A percentile compares a stretch with the other conserved stretches of the same genome.
These are phyloP conservation scores for Eretmocerus hayati DNA, from an alignment of 2,888 invertebrate species.

Conservation along the genomic window DNA sequence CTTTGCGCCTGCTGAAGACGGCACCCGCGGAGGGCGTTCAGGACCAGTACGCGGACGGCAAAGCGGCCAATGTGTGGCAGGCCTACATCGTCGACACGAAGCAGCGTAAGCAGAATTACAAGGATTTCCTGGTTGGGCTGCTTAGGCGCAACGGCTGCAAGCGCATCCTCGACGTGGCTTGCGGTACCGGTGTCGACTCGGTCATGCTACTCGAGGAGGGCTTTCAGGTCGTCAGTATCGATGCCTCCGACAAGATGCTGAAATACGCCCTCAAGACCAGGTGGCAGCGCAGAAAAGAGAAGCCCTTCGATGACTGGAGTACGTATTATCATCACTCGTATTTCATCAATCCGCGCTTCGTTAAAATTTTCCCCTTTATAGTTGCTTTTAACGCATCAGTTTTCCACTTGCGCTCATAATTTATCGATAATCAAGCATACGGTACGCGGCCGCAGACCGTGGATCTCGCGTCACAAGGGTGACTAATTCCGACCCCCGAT, in stretches of 20 bases:
- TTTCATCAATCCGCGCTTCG: background rate
- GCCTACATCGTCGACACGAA: slow-evolving; percentile 83
- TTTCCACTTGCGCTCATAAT: background rate
- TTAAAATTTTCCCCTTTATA: background rate
- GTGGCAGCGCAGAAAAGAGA: slow-evolving; percentile 74
- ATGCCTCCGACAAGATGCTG: slow-evolving; percentile 89
- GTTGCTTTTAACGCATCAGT: too few species aligned
- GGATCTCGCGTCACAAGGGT: too few species aligned
- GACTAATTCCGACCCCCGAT: too few species aligned
- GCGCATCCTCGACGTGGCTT: slow-evolving; percentile 75
- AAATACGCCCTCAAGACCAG: slow-evolving; percentile 80
- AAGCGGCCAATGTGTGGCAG: slow-evolving; percentile 85
- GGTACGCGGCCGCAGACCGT: too few species aligned
- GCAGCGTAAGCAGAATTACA: slow-evolving; percentile 76
- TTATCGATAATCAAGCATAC: background rate
- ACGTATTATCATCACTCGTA: slow-evolving; percentile 26
- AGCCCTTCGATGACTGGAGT: slow-evolving; percentile 80
- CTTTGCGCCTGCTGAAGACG: slow-evolving; percentile 74
- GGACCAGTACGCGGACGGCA: slow-evolving; percentile 88
- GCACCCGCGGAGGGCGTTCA: slow-evolving; percentile 71
- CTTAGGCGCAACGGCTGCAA: slow-evolving; percentile 64
- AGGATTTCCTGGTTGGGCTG: slow-evolving; percentile 67
- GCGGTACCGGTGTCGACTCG: slow-evolving; percentile 86
- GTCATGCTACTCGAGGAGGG: slow-evolving; percentile 83
- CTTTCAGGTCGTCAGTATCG: slow-evolving; percentile 76